A percentile compares a stretch with the other conserved stretches of the same genome.
These are phyloP conservation scores for Protaetia brevitarsis DNA, from an alignment of 1,140 invertebrate species.

Conservation along the genomic window DNA sequence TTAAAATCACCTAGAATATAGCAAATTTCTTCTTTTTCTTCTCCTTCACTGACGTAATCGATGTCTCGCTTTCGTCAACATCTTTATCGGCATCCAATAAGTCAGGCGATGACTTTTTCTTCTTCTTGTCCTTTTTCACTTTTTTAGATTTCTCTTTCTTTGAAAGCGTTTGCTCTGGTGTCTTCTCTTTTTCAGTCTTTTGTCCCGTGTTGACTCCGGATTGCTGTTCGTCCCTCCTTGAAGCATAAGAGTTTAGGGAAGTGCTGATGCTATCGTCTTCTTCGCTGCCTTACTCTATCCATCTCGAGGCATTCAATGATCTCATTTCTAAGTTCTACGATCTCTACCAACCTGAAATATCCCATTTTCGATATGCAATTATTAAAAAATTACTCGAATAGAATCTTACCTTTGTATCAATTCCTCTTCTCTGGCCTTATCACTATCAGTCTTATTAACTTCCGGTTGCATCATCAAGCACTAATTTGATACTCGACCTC, in stretches of 20 bases:
- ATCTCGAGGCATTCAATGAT: constrained; percentile 89
- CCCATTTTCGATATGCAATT: background rate
- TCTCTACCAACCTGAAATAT: constrained; percentile 61
- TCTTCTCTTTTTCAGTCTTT: background rate
- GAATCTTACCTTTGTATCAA: constrained; percentile 57
- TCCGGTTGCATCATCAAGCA: constrained; percentile 78
- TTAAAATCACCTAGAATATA: constrained; percentile 33
- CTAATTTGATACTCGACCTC: constrained; percentile 89
- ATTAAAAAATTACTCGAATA: constrained; percentile 22
- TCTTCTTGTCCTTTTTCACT: constrained; percentile 49
- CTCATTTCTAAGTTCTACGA: constrained; percentile 83
- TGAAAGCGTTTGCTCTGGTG: constrained; percentile 22
- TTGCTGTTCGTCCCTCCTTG: constrained; percentile 48
- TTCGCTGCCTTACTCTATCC: constrained; percentile 75
- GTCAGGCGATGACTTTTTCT: constrained; percentile 38
- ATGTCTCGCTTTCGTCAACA: constrained; percentile 42
- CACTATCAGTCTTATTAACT: constrained; percentile 73
- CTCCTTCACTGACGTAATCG: constrained; percentile 27
- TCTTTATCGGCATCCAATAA: constrained; percentile 46
- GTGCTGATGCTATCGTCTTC: constrained; percentile 63
- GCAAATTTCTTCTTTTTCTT: constrained; percentile 44
- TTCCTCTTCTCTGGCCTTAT: constrained; percentile 65
- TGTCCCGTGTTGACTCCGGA: background rate
- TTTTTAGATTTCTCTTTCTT: constrained; percentile 41
- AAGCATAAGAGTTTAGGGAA: constrained; percentile 45